Percentiles rank a stretch among this genome's conserved stretches.
Evolutionary conservation across 2,113 vertebrate genomes (phyloP).

Genomic region (Penelope pileata): DNA sequence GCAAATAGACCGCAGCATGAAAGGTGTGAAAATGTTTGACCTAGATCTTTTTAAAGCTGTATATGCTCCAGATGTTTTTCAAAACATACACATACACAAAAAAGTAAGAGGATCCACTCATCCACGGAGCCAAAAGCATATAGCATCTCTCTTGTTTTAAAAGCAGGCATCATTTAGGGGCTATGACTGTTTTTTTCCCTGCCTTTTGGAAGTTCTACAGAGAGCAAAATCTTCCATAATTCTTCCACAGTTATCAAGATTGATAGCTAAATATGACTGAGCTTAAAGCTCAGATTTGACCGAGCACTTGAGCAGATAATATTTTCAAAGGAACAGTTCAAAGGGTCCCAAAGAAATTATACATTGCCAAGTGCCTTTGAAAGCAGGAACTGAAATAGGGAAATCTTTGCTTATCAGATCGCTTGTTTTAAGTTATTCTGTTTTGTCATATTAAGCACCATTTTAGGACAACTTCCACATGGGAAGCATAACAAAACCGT

Average conservation of each 20-base stretch:
- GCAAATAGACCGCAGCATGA: not conserved
- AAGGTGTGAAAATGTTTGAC: not conserved
- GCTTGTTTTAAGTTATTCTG: not conserved
- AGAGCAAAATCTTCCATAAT: not conserved
- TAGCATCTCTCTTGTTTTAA: not conserved
- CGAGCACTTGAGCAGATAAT: not conserved
- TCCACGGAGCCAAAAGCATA: not conserved
- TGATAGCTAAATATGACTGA: not conserved
- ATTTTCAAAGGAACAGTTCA: not conserved
- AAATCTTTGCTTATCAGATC: slow-evolving; percentile 6
- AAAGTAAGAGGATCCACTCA: not conserved
- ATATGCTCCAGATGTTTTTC: not conserved
- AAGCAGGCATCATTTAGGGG: not conserved
- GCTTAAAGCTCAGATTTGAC: not conserved
- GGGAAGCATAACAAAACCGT: not conserved
- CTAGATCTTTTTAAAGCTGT: not conserved
- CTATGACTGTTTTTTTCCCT: not conserved
- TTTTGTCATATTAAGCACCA: not conserved
- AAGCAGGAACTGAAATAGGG: slow-evolving; percentile 5
- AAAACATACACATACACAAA: not conserved
- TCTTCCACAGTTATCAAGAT: not conserved
- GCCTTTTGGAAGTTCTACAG: not conserved
- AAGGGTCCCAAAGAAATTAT: not conserved
- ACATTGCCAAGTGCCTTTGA: not conserved
- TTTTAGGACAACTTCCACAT: not conserved